Evolutionary conservation across 1,140 invertebrate species (phyloP).

Genomic region (Trichonephila clavipes): DNA sequence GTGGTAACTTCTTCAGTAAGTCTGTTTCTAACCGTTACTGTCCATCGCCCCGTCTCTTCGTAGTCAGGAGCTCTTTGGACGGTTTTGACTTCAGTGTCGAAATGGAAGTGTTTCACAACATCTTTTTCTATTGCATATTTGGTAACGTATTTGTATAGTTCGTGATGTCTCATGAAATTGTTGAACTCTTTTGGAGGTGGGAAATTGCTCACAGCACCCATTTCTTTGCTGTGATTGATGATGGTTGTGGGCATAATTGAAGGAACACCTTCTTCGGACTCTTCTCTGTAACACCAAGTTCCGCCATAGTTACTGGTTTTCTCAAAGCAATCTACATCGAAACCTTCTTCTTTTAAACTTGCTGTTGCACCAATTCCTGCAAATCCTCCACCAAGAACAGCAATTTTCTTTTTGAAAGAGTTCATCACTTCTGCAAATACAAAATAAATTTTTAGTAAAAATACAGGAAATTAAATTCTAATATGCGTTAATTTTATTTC

Average conservation of each 20-base stretch:
- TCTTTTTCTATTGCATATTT: conserved; percentile 79
- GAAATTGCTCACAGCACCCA: conserved; percentile 81
- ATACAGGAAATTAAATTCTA: too few species aligned
- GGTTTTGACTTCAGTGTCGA: too few species aligned
- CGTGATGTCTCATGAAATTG: too few species aligned
- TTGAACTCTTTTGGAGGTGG: conserved; percentile 77
- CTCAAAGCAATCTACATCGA: conserved; percentile 25
- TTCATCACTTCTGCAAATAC: background rate
- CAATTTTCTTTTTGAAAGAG: background rate
- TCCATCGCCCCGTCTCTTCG: background rate
- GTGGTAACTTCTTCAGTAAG: background rate
- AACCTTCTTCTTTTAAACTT: too few species aligned
- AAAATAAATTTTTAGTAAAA: too few species aligned
- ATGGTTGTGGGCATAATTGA: conserved; percentile 78
- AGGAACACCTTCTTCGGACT: too few species aligned
- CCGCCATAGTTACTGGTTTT: conserved; percentile 81
- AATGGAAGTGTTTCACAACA: conserved; percentile 30
- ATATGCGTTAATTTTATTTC: too few species aligned
- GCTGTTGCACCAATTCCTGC: background rate
- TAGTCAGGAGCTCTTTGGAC: background rate
- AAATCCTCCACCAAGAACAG: conserved; percentile 25
- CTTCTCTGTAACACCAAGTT: conserved; percentile 81
- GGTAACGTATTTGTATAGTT: conserved; percentile 79
- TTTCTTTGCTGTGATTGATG: conserved; percentile 78
- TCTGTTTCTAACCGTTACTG: background rate